These are phyloP conservation scores for Chironomus tentans DNA, from an alignment of 2,888 invertebrate species.

Conservation along the genomic window DNA sequence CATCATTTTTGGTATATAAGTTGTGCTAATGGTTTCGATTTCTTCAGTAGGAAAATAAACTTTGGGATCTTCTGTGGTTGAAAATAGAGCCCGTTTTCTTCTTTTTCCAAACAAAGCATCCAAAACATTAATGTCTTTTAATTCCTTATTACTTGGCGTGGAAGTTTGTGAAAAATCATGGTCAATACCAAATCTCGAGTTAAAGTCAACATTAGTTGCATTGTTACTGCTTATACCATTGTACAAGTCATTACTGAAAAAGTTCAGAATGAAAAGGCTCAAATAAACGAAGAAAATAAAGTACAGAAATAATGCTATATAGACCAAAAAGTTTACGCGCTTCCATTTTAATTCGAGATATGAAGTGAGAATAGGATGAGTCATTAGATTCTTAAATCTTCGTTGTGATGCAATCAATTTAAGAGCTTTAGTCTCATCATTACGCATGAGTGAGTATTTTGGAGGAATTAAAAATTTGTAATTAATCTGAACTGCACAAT, in stretches of 20 bases:
- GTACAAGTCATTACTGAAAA: neutral
- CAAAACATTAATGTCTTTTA: neutral
- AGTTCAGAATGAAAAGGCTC: neutral
- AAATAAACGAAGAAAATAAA: neutral
- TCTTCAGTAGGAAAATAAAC: too few species aligned
- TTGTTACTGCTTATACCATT: too few species aligned
- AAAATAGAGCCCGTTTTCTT: too few species aligned
- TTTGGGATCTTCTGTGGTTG: too few species aligned
- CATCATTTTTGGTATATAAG: too few species aligned
- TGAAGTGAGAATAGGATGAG: neutral
- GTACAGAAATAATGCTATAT: neutral
- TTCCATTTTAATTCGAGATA: conserved; percentile 3
- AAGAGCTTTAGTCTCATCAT: neutral
- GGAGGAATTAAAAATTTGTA: neutral
- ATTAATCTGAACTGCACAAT: neutral
- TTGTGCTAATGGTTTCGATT: too few species aligned
- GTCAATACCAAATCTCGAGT: too few species aligned
- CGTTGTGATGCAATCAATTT: neutral
- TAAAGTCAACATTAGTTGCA: too few species aligned
- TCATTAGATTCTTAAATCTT: neutral
- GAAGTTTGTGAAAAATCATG: neutral
- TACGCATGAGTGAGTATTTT: neutral
- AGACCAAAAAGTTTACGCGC: neutral
- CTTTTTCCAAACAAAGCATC: neutral
- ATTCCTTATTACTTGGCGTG: neutral